Evolutionary conservation across 1,140 invertebrate species (phyloP).

Genomic region (Phymastichus coffea): DNA sequence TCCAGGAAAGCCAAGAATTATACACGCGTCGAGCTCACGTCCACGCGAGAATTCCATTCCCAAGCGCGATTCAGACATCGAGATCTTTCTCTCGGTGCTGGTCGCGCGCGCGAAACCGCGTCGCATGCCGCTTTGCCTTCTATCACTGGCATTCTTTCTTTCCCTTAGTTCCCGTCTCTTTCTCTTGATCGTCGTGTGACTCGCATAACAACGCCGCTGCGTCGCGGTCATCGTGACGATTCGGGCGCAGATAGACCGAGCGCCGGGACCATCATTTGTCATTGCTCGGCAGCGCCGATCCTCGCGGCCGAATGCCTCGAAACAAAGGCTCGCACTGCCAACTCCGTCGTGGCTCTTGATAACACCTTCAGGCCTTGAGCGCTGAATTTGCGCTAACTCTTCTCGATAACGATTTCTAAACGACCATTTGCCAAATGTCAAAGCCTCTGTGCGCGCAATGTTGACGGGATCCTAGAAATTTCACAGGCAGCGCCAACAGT

Average conservation of each 20-base stretch:
- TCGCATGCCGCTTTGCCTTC: background rate
- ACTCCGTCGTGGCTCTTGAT: too few relatives aligned
- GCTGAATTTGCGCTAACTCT: too few relatives aligned
- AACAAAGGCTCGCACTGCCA: constrained; percentile 53
- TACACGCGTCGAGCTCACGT: constrained; percentile 12
- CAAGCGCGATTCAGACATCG: background rate
- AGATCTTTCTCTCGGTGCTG: background rate
- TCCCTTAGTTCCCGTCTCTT: background rate
- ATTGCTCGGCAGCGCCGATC: constrained; percentile 41
- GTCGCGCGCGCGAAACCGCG: constrained; percentile 5
- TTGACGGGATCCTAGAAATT: too few relatives aligned
- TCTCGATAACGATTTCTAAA: too few relatives aligned
- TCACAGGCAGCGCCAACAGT: too few relatives aligned
- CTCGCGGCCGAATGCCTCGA: constrained; percentile 46
- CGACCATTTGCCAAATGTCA: too few relatives aligned
- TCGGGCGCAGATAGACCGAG: background rate
- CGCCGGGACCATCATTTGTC: constrained; percentile 48
- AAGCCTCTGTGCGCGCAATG: too few relatives aligned
- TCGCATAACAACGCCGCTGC: constrained; percentile 2
- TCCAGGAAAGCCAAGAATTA: constrained; percentile 22
- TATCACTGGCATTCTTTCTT: background rate
- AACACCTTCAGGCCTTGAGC: too few relatives aligned
- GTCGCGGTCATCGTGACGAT: background rate
- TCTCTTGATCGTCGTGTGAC: too few relatives aligned
- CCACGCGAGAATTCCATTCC: constrained; percentile 8